Base-by-base conservation (phyloP, 2,888 invertebrate species). In the Cheilosia vernalis region DNA sequence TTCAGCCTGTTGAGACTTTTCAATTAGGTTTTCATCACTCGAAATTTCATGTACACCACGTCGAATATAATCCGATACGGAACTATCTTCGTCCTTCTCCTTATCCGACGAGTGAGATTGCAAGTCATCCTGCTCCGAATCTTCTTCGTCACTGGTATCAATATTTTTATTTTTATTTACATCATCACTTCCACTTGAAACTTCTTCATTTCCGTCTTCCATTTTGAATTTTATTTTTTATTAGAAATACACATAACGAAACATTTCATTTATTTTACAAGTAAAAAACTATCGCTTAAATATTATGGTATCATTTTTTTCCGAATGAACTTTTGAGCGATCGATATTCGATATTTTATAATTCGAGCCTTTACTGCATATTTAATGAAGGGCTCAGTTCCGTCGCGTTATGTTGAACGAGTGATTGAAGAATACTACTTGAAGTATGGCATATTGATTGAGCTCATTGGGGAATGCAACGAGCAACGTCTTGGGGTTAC, bases 71-170 rank as follows among this genome's bases (percentile, higher is more conserved):
- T 60, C 84, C 2, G 69, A 74, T 24, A 56, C 47, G 4, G 80
- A 84, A 42, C 84, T 70, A 2, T 80, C 60, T 27, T 79, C 67
- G 24, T 64, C 69, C 55, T 74, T 69, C 4, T 74, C 73, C 3
- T 64, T 67, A 56, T 53, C 51, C 51, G 37, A 79, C 21, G 73
- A 74, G 9, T 64, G 56, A 0, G 60, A 77, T n/a, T 51, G 56
- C 15, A 70, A 58, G 4, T 53, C 70, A 79, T 79, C 79, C 53
- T 79, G 40, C 6, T 24, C 51, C 13, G 24, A 47, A 51, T 79
- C 66, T 27, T 84, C 80, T 60, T 79, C 74, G 10, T 85, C 81
- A 72, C 85, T 85, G 19, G 70, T 72, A 72, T 81, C 72, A 27
- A 42, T 19, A 60, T 53, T 64, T 55, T 77, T 66, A 67, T 81